These are phyloP conservation scores for Chloroceryle inda DNA, from an alignment of 2,797 vertebrate genomes.

Conservation along the genomic window DNA sequence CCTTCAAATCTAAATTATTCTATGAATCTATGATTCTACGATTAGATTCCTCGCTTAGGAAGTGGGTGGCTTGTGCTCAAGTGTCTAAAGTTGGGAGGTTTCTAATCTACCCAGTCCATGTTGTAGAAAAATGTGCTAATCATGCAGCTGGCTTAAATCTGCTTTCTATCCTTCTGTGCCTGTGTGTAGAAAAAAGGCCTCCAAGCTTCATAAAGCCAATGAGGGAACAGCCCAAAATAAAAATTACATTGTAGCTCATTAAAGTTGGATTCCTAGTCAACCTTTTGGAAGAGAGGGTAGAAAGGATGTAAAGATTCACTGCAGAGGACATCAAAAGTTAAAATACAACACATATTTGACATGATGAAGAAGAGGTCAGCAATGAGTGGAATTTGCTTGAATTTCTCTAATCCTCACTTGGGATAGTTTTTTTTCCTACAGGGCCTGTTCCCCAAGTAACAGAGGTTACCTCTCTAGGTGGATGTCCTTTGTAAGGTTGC, in stretches of 20 bases:
- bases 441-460: neutral
- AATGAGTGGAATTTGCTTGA: neutral
- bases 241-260: neutral
- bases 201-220: neutral
- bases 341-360: neutral
- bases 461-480: neutral
- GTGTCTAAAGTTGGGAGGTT: slow-evolving; percentile 10
- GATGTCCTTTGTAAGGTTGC: neutral
- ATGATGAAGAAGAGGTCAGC: neutral
- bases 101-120: slow-evolving; percentile 15
- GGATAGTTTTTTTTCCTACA: neutral
- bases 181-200: neutral
- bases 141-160: slow-evolving; percentile 19
- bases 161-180: neutral
- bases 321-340: neutral
- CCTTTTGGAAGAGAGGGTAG: neutral
- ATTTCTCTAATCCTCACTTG: neutral
- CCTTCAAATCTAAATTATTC: neutral
- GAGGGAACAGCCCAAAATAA: neutral
- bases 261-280: neutral
- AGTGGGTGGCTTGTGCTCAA: slow-evolving; percentile 7
- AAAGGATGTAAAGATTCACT: neutral
- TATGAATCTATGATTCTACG: neutral
- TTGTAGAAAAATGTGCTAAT: slow-evolving; percentile 45
- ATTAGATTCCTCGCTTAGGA: neutral